Conservation (phyloP, 2,888 invertebrate species). For the Sceliomorpha sp. region DNA sequence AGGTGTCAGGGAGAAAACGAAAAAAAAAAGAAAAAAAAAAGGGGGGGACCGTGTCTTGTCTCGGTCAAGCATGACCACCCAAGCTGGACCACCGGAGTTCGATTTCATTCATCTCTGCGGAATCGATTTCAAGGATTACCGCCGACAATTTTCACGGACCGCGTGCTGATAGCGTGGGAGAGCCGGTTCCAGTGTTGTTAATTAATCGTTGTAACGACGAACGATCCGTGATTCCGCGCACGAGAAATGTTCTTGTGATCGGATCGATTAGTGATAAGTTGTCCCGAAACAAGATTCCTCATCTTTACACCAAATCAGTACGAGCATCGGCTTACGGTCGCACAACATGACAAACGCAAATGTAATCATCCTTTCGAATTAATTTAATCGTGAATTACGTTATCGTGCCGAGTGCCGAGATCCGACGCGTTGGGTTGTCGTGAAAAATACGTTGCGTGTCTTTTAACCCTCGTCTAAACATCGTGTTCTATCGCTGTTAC, state of each 20-base stretch:
- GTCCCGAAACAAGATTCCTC: slow-evolving; percentile 43
- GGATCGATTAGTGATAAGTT: slow-evolving; percentile 53
- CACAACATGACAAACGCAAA: slow-evolving; percentile 2
- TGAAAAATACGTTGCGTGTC: too few relatives aligned
- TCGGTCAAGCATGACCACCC: slow-evolving; percentile 63
- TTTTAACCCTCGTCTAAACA: too few relatives aligned
- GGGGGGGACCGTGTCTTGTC: slow-evolving; percentile 36
- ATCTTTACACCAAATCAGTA: slow-evolving; percentile 36
- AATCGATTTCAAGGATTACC: slow-evolving; percentile 67
- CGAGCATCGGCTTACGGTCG: slow-evolving; percentile 11
- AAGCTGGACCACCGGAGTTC: slow-evolving; percentile 66
- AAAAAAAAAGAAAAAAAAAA: slow-evolving; percentile 35
- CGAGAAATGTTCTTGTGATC: slow-evolving; percentile 38
- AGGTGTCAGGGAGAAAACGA: slow-evolving; percentile 37
- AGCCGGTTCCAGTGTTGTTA: slow-evolving; percentile 52
- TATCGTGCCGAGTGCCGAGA: too few relatives aligned
- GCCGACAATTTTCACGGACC: slow-evolving; percentile 68
- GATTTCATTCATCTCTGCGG: slow-evolving; percentile 59
- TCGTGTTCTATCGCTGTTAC: too few relatives aligned
- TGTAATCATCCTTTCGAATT: slow-evolving; percentile 5
- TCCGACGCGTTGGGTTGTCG: too few relatives aligned
- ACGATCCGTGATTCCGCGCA: slow-evolving; percentile 51
- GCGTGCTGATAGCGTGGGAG: slow-evolving; percentile 72
- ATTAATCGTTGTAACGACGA: slow-evolving; percentile 52
- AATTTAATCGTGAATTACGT: slow-evolving; percentile 13